Evolutionary conservation across 35 echinoderm and acorn worm species (phyloP).

Genomic region (Nesometra sesokonis): DNA sequence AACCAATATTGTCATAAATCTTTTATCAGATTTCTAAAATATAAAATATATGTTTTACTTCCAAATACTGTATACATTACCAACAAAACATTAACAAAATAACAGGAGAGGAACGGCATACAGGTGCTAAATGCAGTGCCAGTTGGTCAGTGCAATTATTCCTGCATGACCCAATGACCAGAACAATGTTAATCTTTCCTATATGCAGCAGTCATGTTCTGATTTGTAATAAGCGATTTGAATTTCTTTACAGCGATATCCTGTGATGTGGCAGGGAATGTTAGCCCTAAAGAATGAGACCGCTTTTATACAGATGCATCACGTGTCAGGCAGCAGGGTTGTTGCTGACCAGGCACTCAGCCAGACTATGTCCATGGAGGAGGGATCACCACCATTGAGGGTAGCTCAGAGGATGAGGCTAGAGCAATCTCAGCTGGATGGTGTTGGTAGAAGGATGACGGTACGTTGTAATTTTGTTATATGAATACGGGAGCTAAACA

Average conservation of each 20-base stretch:
- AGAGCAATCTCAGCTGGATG: constrained; percentile 88
- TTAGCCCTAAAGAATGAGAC: constrained; percentile 85
- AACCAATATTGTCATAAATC: no score
- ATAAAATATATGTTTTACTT: no score
- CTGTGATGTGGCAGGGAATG: constrained; percentile 93
- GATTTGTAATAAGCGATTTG: neutral
- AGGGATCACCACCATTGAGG: constrained; percentile 49
- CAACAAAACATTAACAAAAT: no score
- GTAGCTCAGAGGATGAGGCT: constrained; percentile 96
- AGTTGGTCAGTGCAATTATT: no score
- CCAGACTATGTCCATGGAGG: constrained; percentile 45
- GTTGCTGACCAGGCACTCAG: constrained; percentile 28
- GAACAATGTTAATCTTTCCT: no score
- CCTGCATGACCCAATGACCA: no score
- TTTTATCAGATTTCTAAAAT: no score
- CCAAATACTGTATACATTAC: no score
- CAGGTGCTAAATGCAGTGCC: no score
- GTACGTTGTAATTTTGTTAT: constrained; percentile 26
- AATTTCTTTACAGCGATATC: constrained; percentile 60
- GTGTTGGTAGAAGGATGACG: constrained; percentile 79
- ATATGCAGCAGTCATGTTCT: no score
- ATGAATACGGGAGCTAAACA: no score
- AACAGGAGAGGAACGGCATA: no score
- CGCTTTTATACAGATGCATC: constrained; percentile 86
- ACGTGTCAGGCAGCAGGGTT: constrained; percentile 69